A percentile compares a stretch with the other conserved stretches of the same genome.
Evolutionary conservation across 2,113 vertebrate genomes (phyloP).

Genomic region (Tiliqua scincoides): DNA sequence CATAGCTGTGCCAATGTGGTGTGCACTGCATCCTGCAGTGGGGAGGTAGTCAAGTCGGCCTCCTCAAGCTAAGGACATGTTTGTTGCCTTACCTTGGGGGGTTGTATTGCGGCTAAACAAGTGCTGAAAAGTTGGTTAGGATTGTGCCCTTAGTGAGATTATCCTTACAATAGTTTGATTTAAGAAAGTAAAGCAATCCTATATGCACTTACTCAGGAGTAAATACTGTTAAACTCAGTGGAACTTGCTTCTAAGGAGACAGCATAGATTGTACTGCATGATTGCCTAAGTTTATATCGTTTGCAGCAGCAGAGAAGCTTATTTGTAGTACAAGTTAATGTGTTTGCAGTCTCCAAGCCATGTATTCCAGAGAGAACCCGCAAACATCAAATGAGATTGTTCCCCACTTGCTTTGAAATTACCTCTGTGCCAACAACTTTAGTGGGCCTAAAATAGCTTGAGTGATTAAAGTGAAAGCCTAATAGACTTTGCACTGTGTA

Average conservation of each 20-base stretch:
- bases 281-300: background rate
- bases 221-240: no score
- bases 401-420: background rate
- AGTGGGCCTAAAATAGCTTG: conserved; percentile 1
- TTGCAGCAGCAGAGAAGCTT: background rate
- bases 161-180: background rate
- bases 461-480: background rate
- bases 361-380: background rate
- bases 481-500: background rate
- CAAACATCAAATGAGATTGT: background rate
- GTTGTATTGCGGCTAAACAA: no score
- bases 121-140: no score
- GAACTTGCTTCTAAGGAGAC: no score
- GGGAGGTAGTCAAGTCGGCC: no score
- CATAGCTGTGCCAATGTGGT: no score
- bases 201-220: no score
- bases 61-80: no score
- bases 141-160: no score
- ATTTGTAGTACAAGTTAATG: background rate
- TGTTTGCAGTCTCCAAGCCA: background rate
- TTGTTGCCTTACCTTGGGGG: no score
- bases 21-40: no score
- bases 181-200: background rate
- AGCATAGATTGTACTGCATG: no score
- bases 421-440: conserved; percentile 2